Evolutionary conservation across 2,113 vertebrate genomes (phyloP).

Genomic region (Platycercus adscitus): DNA sequence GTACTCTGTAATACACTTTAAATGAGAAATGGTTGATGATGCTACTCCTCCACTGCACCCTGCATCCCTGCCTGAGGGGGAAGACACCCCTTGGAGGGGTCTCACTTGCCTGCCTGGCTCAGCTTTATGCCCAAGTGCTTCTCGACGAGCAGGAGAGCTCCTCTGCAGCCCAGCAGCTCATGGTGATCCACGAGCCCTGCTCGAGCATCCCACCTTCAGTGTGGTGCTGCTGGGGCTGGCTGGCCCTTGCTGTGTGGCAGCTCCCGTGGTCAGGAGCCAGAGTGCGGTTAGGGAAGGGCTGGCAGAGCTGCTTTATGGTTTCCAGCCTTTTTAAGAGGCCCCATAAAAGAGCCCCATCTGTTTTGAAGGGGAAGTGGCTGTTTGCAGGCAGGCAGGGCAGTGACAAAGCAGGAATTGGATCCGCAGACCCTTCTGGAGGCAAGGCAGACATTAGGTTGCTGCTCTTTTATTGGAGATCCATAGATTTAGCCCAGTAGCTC

Average conservation of each 20-base stretch:
- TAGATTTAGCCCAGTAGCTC: neutral
- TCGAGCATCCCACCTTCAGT: neutral
- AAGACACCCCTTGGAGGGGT: neutral
- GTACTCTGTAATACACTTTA: neutral
- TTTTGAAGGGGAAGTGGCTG: neutral
- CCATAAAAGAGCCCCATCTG: neutral
- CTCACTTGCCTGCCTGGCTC: neutral
- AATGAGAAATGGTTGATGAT: neutral
- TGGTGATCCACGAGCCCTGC: neutral
- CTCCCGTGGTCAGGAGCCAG: neutral
- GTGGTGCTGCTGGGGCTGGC: rapidly evolving
- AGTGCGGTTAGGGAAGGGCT: neutral
- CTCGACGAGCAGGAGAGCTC: neutral
- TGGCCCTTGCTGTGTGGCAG: neutral
- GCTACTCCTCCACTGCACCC: neutral
- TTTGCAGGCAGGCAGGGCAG: neutral
- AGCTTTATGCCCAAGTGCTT: neutral
- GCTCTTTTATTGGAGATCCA: neutral
- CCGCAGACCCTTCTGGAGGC: neutral
- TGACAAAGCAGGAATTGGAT: neutral
- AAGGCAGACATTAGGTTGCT: rapidly evolving
- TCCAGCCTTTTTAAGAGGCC: neutral
- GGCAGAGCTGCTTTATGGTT: neutral
- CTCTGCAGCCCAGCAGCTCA: neutral
- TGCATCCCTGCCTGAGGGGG: rapidly evolving